Percentiles rank a stretch among this genome's conserved stretches.
Evolutionary conservation across 2,113 vertebrate species (phyloP).

Genomic region (Sardina pilchardus): DNA sequence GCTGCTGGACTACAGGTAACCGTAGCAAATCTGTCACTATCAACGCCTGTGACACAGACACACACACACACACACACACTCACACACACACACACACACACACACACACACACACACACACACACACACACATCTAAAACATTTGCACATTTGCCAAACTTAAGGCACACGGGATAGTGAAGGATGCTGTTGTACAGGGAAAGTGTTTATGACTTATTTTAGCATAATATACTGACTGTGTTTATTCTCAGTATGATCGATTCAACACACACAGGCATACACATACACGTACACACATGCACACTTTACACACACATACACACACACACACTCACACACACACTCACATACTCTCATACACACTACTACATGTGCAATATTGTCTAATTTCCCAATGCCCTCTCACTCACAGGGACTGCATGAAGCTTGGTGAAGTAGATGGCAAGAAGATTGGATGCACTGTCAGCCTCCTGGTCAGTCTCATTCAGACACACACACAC

Average conservation of each 20-base stretch:
- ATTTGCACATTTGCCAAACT: neutral
- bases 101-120: neutral
- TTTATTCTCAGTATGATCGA: neutral
- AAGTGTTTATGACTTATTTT: too few relatives aligned
- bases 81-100: neutral
- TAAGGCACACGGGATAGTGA: too few relatives aligned
- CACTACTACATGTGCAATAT: neutral
- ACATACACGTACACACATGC: neutral
- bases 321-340: neutral
- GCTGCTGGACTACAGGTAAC: constrained; percentile 94
- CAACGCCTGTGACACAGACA: neutral
- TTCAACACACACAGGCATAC: neutral
- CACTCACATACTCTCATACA: neutral
- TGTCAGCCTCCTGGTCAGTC: constrained; percentile 93
- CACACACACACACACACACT: neutral
- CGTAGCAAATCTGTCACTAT: neutral
- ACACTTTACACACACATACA: neutral
- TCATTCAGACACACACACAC: neutral
- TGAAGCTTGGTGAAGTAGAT: constrained; percentile 97
- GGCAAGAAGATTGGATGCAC: constrained; percentile 98
- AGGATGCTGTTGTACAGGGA: too few relatives aligned
- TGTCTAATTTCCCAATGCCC: constrained; percentile 25
- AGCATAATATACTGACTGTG: neutral
- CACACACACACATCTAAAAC: neutral
- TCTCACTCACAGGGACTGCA: constrained; percentile 85